phyloP scores from a whole-genome alignment of 2,797 vertebrate species.

The Sphenodon punctatus region DNA sequence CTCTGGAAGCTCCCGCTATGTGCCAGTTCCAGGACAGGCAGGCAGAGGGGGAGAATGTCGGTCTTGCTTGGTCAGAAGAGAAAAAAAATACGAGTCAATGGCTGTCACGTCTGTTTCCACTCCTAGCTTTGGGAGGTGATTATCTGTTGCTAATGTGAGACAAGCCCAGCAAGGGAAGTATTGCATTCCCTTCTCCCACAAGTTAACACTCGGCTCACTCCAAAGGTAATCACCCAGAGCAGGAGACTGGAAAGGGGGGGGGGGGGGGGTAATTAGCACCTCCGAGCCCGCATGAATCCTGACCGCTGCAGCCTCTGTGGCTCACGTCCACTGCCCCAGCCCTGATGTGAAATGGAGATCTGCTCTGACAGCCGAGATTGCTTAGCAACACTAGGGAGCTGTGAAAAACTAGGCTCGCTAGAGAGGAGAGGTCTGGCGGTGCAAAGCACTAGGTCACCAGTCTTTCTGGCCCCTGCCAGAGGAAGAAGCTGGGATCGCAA shows the following conservation, averaged over 20 bases:
- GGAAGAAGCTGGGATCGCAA: background rate
- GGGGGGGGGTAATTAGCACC: slow-evolving; percentile 44
- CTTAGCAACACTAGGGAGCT: fast-evolving
- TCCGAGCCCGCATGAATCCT: background rate
- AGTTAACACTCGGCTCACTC: slow-evolving; percentile 66
- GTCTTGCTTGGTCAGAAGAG: too few species aligned
- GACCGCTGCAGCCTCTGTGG: background rate
- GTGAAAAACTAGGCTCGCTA: background rate
- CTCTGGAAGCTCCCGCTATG: too few species aligned
- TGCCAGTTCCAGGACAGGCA: too few species aligned
- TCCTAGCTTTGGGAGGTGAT: too few species aligned
- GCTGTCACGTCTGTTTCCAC: background rate
- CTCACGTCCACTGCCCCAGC: background rate
- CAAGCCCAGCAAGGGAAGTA: background rate
- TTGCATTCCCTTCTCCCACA: background rate
- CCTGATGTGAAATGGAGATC: background rate
- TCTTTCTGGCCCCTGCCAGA: too few species aligned
- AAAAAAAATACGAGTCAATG: fast-evolving
- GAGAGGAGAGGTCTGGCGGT: slow-evolving; percentile 13
- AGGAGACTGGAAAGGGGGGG: slow-evolving; percentile 25
- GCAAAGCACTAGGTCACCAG: too few species aligned
- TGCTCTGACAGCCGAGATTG: background rate
- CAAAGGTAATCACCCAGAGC: slow-evolving; percentile 52
- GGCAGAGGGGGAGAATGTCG: too few species aligned
- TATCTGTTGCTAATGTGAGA: background rate